phyloP scores from a whole-genome alignment of 2,797 vertebrate genomes.

The Bufotes viridis region DNA sequence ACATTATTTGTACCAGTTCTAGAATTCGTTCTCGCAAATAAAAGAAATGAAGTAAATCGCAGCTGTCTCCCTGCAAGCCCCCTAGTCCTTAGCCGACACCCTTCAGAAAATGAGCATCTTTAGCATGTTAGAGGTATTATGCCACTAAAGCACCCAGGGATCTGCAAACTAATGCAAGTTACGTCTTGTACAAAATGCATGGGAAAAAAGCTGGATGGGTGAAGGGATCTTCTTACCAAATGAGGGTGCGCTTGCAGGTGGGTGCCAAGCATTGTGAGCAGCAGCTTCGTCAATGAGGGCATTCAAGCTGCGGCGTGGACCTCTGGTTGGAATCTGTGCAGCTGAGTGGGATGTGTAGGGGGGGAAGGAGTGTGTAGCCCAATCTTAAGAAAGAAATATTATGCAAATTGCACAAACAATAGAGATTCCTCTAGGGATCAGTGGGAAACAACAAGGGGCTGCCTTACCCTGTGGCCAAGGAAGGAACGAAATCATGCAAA shows the following conservation, averaged over 20 bases:
- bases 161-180: not conserved
- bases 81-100: not conserved
- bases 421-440: slow-evolving; percentile 1
- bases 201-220: not conserved
- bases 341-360: slow-evolving; percentile 50
- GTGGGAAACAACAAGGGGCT: slow-evolving; percentile 7
- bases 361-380: slow-evolving; percentile 34
- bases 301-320: slow-evolving; percentile 26
- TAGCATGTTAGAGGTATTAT: not conserved
- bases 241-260: not conserved
- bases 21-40: not conserved
- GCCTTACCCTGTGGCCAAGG: not conserved
- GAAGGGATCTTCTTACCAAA: slow-evolving; percentile 49
- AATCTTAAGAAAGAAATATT: slow-evolving; percentile 30
- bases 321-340: slow-evolving; percentile 20
- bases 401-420: slow-evolving; percentile 37
- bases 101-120: not conserved
- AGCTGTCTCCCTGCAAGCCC: not conserved
- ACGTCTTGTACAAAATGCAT: not conserved
- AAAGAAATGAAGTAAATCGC: not conserved
- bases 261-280: slow-evolving; percentile 3
- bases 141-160: not conserved
- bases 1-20: not conserved
- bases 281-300: slow-evolving; percentile 15
- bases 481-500: slow-evolving; percentile 1